Conservation (phyloP, 1,140 invertebrate species). For the Hestina assimilis region DNA sequence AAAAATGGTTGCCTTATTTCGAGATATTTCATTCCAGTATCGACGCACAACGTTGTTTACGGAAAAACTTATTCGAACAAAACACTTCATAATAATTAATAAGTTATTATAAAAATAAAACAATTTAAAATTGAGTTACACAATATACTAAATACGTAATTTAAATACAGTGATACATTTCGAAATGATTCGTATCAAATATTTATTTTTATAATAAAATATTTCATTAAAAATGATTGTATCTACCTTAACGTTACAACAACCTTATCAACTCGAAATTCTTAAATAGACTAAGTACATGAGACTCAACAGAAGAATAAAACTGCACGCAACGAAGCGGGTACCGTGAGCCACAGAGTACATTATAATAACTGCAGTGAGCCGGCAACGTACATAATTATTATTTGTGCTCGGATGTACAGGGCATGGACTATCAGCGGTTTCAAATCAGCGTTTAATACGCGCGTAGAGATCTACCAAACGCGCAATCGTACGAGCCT, state of each 20-base stretch:
- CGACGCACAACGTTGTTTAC: background rate
- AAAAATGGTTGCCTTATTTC: background rate
- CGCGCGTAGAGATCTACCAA: too few species aligned
- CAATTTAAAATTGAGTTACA: background rate
- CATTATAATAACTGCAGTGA: too few species aligned
- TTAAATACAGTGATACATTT: background rate
- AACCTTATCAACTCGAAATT: conserved; percentile 42
- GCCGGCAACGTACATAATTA: too few species aligned
- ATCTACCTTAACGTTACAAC: conserved; percentile 30
- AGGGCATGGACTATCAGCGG: too few species aligned
- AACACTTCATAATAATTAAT: background rate
- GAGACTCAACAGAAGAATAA: conserved; percentile 40
- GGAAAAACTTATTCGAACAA: background rate
- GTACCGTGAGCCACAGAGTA: too few species aligned
- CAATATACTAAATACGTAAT: background rate
- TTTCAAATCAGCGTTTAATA: too few species aligned
- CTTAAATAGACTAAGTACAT: conserved; percentile 55
- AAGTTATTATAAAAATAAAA: background rate
- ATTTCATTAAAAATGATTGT: conserved; percentile 12
- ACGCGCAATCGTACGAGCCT: too few species aligned
- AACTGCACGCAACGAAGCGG: background rate
- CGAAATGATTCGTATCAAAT: background rate
- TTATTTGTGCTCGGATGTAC: too few species aligned
- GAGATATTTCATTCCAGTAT: background rate
- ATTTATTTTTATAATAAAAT: conserved; percentile 20